A percentile compares a stretch with the other conserved stretches of the same genome.
phyloP scores from a whole-genome alignment of 2,888 invertebrate genomes.

The Drosophila multiciliata region DNA sequence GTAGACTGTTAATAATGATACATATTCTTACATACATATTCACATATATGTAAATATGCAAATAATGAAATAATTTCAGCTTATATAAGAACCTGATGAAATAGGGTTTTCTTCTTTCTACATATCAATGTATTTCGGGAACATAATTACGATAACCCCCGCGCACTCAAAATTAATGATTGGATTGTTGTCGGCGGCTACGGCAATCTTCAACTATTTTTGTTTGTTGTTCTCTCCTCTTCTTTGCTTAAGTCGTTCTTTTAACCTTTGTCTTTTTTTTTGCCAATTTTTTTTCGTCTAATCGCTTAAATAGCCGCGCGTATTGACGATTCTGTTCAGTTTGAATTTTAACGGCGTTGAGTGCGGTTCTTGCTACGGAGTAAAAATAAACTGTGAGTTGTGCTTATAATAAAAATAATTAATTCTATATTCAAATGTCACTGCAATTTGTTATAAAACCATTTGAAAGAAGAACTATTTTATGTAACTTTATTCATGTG shows the following conservation, averaged over 20 bases:
- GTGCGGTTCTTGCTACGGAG: constrained; percentile 43
- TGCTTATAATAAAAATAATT: background rate
- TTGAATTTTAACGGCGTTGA: constrained; percentile 50
- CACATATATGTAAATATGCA: too few relatives aligned
- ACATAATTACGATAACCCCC: constrained; percentile 11
- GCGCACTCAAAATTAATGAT: constrained; percentile 10
- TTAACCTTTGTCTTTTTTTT: constrained; percentile 2
- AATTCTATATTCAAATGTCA: background rate
- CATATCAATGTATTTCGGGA: background rate
- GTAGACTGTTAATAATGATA: too few relatives aligned
- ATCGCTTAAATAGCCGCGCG: constrained; percentile 53
- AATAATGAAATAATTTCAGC: background rate
- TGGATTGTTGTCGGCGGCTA: constrained; percentile 1
- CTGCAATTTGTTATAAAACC: too few relatives aligned
- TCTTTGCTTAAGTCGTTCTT: constrained; percentile 14
- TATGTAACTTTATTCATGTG: background rate
- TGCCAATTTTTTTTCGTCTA: constrained; percentile 26
- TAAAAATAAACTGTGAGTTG: constrained; percentile 47
- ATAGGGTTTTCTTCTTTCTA: too few relatives aligned
- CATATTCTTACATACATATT: too few relatives aligned
- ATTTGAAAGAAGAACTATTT: background rate
- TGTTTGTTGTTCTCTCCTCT: constrained; percentile 18
- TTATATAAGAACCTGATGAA: too few relatives aligned
- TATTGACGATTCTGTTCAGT: constrained; percentile 52
- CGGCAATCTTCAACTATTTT: constrained; percentile 1